Evolutionary conservation across 92 coral and sea anemone species (phyloP).

Genomic region (Actinostola sp.): DNA sequence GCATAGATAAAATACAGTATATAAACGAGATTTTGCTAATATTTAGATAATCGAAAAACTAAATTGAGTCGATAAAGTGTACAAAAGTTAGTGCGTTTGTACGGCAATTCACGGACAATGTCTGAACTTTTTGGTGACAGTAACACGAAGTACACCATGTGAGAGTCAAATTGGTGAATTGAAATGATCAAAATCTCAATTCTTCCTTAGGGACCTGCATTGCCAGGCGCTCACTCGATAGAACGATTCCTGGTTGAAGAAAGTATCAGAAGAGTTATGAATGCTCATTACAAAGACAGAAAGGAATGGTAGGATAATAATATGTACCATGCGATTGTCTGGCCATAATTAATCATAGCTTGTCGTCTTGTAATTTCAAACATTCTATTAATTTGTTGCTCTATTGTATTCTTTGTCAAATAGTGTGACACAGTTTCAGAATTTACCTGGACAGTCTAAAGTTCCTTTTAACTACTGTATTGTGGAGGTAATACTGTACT

Average conservation of each 20-base stretch:
- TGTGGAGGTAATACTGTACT: constrained; percentile 84
- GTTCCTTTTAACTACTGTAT: constrained; percentile 92
- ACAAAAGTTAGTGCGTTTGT: too few species aligned
- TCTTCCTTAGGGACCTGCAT: constrained; percentile 82
- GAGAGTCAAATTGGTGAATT: too few species aligned
- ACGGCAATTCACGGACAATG: too few species aligned
- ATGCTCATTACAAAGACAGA: constrained; percentile 88
- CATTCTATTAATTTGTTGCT: not conserved
- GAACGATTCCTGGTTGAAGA: constrained; percentile 96
- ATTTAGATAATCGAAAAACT: too few species aligned
- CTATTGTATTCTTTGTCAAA: not conserved
- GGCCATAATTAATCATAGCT: not conserved
- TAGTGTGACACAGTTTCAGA: constrained; percentile 87
- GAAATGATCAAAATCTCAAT: too few species aligned
- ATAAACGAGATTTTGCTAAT: too few species aligned
- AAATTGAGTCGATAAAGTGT: too few species aligned
- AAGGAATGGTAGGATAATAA: constrained; percentile 81
- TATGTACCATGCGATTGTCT: not conserved
- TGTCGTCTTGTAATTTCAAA: not conserved
- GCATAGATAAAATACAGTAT: too few species aligned
- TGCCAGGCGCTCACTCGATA: constrained; percentile 99
- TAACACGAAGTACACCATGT: too few species aligned
- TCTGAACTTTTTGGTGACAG: too few species aligned
- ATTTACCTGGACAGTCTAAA: constrained; percentile 81
- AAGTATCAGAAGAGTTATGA: constrained; percentile 79